These are phyloP conservation scores for Melipona bicolor DNA, from an alignment of 2,888 invertebrate genomes.

Conservation along the genomic window DNA sequence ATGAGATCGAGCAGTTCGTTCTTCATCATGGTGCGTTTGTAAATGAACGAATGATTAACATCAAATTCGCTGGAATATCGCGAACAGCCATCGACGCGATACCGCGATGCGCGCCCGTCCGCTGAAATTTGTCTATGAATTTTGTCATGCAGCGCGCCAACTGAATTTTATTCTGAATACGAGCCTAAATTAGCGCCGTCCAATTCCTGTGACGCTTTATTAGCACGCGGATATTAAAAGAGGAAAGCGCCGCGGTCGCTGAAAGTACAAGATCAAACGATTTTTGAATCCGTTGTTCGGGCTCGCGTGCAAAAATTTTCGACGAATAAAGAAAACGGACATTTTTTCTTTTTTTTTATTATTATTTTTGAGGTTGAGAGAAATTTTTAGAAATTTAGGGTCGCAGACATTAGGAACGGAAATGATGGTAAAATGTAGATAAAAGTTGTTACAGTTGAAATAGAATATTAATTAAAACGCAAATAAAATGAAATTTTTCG, in stretches of 20 bases:
- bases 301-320: neutral
- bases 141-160: constrained; percentile 28
- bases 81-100: constrained; percentile 33
- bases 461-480: too few species aligned
- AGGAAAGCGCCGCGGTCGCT: neutral
- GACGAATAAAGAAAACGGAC: neutral
- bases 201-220: constrained; percentile 39
- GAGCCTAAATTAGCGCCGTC: constrained; percentile 26
- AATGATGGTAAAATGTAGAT: neutral
- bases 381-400: too few species aligned
- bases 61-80: constrained; percentile 52
- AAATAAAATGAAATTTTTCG: neutral
- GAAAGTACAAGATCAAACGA: constrained; percentile 1
- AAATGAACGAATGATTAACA: constrained; percentile 56
- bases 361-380: too few species aligned
- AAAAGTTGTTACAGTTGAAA: neutral
- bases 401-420: neutral
- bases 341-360: neutral
- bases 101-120: constrained; percentile 5
- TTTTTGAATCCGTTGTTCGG: neutral
- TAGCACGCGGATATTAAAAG: constrained; percentile 22
- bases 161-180: constrained; percentile 39
- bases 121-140: constrained; percentile 49
- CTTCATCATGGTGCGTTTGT: constrained; percentile 41
- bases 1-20: constrained; percentile 49